Conservation (phyloP, 2,888 invertebrate genomes). For the Amiota minor region DNA sequence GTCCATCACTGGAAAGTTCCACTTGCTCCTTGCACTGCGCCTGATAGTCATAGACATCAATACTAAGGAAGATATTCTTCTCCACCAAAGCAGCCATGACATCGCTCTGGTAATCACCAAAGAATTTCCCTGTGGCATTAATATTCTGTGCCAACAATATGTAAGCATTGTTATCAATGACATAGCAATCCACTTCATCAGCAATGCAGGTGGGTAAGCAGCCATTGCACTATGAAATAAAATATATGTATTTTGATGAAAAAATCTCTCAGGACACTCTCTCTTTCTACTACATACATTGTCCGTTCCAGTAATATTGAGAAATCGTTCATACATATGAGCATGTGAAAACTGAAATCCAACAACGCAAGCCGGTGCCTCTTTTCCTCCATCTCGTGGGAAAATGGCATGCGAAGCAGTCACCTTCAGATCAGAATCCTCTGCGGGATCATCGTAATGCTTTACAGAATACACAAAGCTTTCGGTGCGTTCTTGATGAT, state of each 20-base stretch:
- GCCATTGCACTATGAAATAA: conserved; percentile 72
- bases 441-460: conserved; percentile 74
- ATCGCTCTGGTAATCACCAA: conserved; percentile 83
- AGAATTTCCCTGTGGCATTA: conserved; percentile 85
- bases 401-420: conserved; percentile 90
- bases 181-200: conserved; percentile 84
- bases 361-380: conserved; percentile 90
- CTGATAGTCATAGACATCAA: conserved; percentile 89
- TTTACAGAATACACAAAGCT: conserved; percentile 87
- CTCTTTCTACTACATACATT: conserved; percentile 64
- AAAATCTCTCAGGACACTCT: not conserved
- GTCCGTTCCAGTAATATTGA: conserved; percentile 78
- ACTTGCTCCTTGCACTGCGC: conserved; percentile 79
- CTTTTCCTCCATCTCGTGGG: conserved; percentile 82
- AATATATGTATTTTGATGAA: not conserved
- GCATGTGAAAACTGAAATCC: conserved; percentile 88
- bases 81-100: conserved; percentile 85
- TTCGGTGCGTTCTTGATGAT: conserved; percentile 81
- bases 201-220: conserved; percentile 77
- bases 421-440: conserved; percentile 78
- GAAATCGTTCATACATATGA: conserved; percentile 81
- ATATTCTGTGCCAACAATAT: conserved; percentile 80
- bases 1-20: conserved; percentile 65
- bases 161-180: conserved; percentile 94
- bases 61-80: conserved; percentile 81